Evolutionary conservation across 2,888 invertebrate species (phyloP).

Genomic region (Polyommatus icarus): DNA sequence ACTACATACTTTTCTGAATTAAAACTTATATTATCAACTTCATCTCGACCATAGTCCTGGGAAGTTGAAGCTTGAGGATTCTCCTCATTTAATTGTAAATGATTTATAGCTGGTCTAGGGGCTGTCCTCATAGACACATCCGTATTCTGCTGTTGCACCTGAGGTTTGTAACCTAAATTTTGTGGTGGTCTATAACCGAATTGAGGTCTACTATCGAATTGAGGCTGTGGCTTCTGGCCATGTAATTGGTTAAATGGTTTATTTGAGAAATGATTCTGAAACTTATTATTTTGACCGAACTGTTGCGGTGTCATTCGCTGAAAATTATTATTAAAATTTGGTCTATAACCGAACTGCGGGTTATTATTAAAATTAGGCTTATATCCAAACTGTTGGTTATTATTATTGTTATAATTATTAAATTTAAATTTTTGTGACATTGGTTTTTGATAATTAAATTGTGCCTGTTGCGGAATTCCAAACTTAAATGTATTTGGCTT

Average conservation of each 20-base stretch:
- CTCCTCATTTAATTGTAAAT: too few species aligned
- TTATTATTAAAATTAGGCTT: too few species aligned
- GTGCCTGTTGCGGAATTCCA: neutral
- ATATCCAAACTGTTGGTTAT: too few species aligned
- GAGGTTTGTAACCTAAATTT: neutral
- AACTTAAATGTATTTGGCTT: constrained; percentile 2
- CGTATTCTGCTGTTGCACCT: neutral
- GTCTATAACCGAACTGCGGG: constrained; percentile 16
- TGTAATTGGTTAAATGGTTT: neutral
- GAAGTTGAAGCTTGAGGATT: too few species aligned
- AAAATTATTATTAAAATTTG: constrained; percentile 23
- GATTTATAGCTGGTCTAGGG: too few species aligned
- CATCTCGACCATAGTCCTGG: too few species aligned
- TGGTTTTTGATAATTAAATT: too few species aligned
- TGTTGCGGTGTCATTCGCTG: constrained; percentile 25
- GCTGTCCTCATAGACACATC: too few species aligned
- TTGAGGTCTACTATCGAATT: neutral
- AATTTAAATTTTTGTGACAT: too few species aligned
- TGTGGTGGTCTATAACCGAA: constrained; percentile 18
- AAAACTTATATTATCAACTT: too few species aligned
- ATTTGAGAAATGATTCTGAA: neutral
- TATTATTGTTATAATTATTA: too few species aligned
- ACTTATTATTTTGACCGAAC: constrained; percentile 17
- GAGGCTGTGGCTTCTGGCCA: neutral
- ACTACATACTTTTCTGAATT: too few species aligned